A percentile compares a stretch with the other conserved stretches of the same genome.
These are phyloP conservation scores for Chironomus tepperi DNA, from an alignment of 1,140 invertebrate genomes.

Conservation along the genomic window DNA sequence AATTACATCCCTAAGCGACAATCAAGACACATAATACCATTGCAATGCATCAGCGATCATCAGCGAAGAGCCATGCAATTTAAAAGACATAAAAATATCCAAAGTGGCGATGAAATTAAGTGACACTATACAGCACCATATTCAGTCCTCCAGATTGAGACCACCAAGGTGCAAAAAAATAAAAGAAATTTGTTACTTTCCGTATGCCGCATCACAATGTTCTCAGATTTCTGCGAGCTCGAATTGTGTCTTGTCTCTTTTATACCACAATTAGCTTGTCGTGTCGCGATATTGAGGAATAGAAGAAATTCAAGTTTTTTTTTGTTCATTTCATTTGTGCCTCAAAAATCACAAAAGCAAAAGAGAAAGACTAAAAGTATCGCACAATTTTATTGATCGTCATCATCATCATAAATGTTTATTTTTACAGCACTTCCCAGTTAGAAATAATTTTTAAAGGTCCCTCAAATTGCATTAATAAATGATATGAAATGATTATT, in stretches of 20 bases:
- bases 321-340: neutral
- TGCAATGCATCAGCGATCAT: too few relatives aligned
- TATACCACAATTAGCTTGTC: neutral
- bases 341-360: neutral
- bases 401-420: neutral
- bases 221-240: neutral
- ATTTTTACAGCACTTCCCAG: too few relatives aligned
- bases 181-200: neutral
- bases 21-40: too few relatives aligned
- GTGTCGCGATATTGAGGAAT: neutral
- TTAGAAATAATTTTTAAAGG: too few relatives aligned
- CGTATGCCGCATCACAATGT: neutral
- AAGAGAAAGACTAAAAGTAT: neutral
- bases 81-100: neutral
- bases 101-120: constrained; percentile 10
- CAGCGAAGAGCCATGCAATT: neutral
- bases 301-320: constrained; percentile 7
- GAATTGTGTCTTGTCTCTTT: neutral
- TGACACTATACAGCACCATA: neutral
- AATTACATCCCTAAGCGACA: too few relatives aligned
- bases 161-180: constrained; percentile 5
- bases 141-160: neutral
- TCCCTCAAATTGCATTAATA: too few relatives aligned
- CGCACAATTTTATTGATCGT: constrained; percentile 2
- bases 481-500: too few relatives aligned